phyloP scores from a whole-genome alignment of 1,140 invertebrate genomes.

The Sipha flava region DNA sequence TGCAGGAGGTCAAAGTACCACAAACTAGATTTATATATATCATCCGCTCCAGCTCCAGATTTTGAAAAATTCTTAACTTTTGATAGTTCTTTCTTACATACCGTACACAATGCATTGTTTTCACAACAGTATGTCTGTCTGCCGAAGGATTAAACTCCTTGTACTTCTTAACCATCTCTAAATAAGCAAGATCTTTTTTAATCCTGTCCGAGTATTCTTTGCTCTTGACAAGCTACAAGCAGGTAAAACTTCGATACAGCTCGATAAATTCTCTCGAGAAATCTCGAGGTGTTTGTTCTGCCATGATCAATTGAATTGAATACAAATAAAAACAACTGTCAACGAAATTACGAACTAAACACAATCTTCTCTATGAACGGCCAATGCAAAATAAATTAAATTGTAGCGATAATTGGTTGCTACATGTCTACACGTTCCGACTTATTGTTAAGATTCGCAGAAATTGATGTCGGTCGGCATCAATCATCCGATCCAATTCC shows the following conservation, averaged over 20 bases:
- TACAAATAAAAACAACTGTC: not conserved
- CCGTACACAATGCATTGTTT: slow-evolving; percentile 35
- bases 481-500: slow-evolving; percentile 28
- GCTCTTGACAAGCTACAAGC: slow-evolving; percentile 24
- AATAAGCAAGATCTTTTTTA: slow-evolving; percentile 34
- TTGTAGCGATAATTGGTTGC: not conserved
- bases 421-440: slow-evolving; percentile 23
- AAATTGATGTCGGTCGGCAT: slow-evolving; percentile 21
- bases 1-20: slow-evolving; percentile 41
- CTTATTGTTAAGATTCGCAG: slow-evolving; percentile 27
- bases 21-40: slow-evolving; percentile 40
- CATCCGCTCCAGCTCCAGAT: slow-evolving; percentile 37
- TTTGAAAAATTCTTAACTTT: slow-evolving; percentile 39
- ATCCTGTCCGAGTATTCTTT: slow-evolving; percentile 24
- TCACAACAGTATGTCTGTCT: slow-evolving; percentile 34
- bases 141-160: slow-evolving; percentile 29
- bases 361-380: not conserved
- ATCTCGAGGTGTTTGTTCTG: not conserved
- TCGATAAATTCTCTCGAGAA: slow-evolving; percentile 33
- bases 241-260: not conserved
- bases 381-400: slow-evolving; percentile 36
- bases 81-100: slow-evolving; percentile 38
- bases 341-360: not conserved
- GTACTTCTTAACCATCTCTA: slow-evolving; percentile 34
- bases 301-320: not conserved